Evolutionary conservation across 1,140 invertebrate genomes (phyloP), one percentile per base, ranked within the genome.

Genomic region (Drosophila erecta): DNA sequence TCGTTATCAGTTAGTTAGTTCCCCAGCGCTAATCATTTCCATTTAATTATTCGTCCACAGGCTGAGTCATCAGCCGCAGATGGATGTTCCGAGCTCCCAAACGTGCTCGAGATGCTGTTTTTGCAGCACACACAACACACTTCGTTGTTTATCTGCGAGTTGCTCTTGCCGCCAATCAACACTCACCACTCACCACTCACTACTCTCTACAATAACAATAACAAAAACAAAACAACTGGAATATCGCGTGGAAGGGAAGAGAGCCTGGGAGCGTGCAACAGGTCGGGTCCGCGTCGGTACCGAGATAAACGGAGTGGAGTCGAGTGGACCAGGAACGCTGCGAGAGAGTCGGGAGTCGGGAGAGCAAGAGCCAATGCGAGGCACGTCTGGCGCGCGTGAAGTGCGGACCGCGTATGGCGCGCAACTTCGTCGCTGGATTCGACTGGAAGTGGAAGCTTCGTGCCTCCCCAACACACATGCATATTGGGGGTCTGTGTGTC

Each of bases 371-470:
- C 46, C 12, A 44, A 30, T 65, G 61, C 41, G 43, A 66, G 44
- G 60, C 35, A 87, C 83, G 83, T 83, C 83, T 66, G 84, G 76
- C 66, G 70, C 57, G 66, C 53, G 67, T 76, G 84, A 83, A 64
- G 71, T 71, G 72, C 76, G 53, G 83, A 79, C 86, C 66, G 75
- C 58, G 59, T 83, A 72, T 86, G 83, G 59, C 43, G 59, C 79
- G 55, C 55, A 56, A 75, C 79, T 78, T 67, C 66, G 56, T 53
- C 62, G 41, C 44, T 65, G 44, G 47, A 50, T 24, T 47, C 27
- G 47, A 33, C 47, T 50, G 47, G 61, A 65, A 59, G 12, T 51
- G 43, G 64, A 59, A 77, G 53, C 72, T 60, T 41, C 37, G 66
- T 22, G 64, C 51, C 66, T 47, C 47, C 30, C 59, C 55, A 58